These are phyloP conservation scores for Gymnoscopelus microlampas DNA, from an alignment of 2,797 vertebrate genomes.

Conservation along the genomic window DNA sequence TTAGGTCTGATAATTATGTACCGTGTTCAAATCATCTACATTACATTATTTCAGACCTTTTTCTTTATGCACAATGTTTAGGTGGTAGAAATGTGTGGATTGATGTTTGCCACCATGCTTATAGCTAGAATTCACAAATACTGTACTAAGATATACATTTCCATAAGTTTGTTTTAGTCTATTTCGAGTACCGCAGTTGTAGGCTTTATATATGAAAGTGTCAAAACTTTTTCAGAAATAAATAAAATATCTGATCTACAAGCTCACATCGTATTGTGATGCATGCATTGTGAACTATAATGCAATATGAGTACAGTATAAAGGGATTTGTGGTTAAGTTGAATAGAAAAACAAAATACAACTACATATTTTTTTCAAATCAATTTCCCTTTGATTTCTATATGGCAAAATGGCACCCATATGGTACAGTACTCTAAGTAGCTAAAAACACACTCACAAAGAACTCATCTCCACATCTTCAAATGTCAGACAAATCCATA, in stretches of 20 bases:
- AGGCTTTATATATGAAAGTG: too few species aligned
- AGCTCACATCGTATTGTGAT: too few species aligned
- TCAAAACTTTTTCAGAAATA: background rate
- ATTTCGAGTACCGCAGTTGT: background rate
- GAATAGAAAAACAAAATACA: too few species aligned
- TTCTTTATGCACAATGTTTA: too few species aligned
- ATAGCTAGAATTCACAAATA: background rate
- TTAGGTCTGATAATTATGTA: too few species aligned
- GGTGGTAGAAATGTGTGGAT: background rate
- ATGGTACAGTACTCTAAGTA: background rate
- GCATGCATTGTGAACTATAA: too few species aligned
- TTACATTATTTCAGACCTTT: too few species aligned
- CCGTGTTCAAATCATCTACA: too few species aligned
- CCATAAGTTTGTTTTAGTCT: background rate
- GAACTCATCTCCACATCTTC: slow-evolving; percentile 24
- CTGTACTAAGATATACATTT: background rate
- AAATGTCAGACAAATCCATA: slow-evolving; percentile 23
- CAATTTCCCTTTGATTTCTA: too few species aligned
- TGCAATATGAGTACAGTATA: too few species aligned
- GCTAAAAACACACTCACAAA: background rate
- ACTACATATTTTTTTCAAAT: slow-evolving; percentile 2
- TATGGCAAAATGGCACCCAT: too few species aligned
- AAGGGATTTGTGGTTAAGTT: too few species aligned
- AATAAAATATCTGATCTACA: background rate
- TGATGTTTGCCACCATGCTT: background rate